A percentile compares a stretch with the other conserved stretches of the same genome.
Evolutionary conservation across 1,140 invertebrate species (phyloP).

Genomic region (Bombus breviceps): DNA sequence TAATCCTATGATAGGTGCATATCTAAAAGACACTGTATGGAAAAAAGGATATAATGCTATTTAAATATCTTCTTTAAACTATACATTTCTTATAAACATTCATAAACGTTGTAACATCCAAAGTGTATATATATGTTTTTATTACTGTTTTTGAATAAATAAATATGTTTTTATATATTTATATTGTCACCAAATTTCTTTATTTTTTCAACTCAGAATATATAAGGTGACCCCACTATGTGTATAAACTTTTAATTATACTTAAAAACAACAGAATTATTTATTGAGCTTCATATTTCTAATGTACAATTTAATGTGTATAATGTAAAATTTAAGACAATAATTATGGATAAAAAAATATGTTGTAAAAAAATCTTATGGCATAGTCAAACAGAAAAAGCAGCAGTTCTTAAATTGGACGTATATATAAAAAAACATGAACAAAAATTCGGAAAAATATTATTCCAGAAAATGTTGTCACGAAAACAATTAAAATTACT

Average conservation of each 20-base stretch:
- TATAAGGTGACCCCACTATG: neutral
- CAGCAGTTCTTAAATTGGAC: constrained; percentile 8
- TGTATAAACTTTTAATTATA: neutral
- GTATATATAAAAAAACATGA: constrained; percentile 37
- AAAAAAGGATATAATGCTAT: constrained; percentile 71
- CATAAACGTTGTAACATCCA: neutral
- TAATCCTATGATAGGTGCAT: constrained; percentile 72
- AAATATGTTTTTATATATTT: constrained; percentile 23
- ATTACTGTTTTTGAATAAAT: constrained; percentile 35
- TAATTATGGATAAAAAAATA: constrained; percentile 11
- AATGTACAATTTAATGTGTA: neutral
- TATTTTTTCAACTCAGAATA: neutral
- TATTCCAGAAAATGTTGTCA: neutral
- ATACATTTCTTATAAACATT: neutral
- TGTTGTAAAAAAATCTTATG: neutral
- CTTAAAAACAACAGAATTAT: constrained; percentile 9
- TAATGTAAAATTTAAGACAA: neutral
- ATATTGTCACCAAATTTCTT: neutral
- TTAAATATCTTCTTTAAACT: constrained; percentile 24
- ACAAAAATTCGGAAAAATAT: constrained; percentile 24
- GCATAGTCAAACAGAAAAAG: neutral
- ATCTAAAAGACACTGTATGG: constrained; percentile 79
- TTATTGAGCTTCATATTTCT: neutral
- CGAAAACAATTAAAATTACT: constrained; percentile 16
- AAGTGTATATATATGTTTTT: constrained; percentile 11